Evolutionary conservation across 1,140 invertebrate genomes (phyloP).

Genomic region (Penaeus indicus): DNA sequence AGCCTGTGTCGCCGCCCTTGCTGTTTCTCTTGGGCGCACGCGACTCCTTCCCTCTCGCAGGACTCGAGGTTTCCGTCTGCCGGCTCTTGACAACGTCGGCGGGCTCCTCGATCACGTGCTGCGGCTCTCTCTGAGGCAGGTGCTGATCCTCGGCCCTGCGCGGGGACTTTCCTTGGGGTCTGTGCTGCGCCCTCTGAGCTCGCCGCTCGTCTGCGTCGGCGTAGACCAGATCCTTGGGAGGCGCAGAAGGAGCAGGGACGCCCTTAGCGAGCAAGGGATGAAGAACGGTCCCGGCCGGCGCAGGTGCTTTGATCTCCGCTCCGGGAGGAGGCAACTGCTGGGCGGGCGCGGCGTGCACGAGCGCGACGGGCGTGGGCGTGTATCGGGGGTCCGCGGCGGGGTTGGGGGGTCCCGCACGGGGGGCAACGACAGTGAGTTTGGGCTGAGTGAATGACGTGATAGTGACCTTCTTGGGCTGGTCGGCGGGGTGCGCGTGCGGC

Average conservation of each 20-base stretch:
- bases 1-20: background rate
- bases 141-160: background rate
- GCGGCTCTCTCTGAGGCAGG: background rate
- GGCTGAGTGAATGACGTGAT: conserved; percentile 54
- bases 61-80: no score
- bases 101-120: background rate
- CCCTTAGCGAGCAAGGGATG: background rate
- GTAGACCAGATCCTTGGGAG: conserved; percentile 54
- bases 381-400: background rate
- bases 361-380: background rate
- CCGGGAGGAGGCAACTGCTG: background rate
- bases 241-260: conserved; percentile 51
- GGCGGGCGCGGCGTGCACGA: background rate
- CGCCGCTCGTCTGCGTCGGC: conserved; percentile 35
- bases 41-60: background rate
- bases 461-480: conserved; percentile 53
- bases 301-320: background rate
- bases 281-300: background rate
- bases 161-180: background rate
- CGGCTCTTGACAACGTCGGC: no score
- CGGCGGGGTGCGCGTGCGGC: conserved; percentile 19
- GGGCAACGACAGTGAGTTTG: conserved; percentile 40
- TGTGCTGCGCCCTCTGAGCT: background rate
- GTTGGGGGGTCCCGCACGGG: conserved; percentile 13
- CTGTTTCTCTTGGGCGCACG: background rate